These are phyloP conservation scores for Drosophila mulleri DNA, from an alignment of 2,888 invertebrate species.

Conservation along the genomic window DNA sequence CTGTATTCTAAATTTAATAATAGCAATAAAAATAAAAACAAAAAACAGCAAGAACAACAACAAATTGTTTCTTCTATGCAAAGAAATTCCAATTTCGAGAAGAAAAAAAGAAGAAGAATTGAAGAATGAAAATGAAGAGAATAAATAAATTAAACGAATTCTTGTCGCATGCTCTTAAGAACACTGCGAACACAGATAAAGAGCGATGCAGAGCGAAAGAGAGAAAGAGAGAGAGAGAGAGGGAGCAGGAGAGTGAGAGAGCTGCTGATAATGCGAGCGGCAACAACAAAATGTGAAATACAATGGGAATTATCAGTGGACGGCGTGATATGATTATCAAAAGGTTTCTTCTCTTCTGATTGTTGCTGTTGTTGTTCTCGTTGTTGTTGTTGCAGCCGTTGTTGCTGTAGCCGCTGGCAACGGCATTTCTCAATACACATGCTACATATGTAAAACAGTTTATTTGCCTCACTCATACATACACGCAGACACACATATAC, in stretches of 20 bases:
- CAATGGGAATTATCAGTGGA: conserved; percentile 78
- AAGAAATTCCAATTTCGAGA: conserved; percentile 41
- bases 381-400: conserved; percentile 31
- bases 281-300: conserved; percentile 58
- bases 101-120: neutral
- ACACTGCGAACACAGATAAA: conserved; percentile 13
- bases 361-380: conserved; percentile 9
- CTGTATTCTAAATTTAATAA: conserved; percentile 65
- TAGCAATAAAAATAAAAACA: conserved; percentile 19
- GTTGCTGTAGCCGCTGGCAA: conserved; percentile 44
- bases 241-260: conserved; percentile 16
- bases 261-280: conserved; percentile 60
- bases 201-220: conserved; percentile 14
- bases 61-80: conserved; percentile 40
- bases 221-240: conserved; percentile 4
- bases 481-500: neutral
- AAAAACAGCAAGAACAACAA: conserved; percentile 10
- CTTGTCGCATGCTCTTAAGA: conserved; percentile 21
- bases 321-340: conserved; percentile 81
- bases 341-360: conserved; percentile 62
- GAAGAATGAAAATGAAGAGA: conserved; percentile 4
- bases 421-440: conserved; percentile 65
- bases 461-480: conserved; percentile 44
- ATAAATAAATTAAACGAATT: conserved; percentile 23
- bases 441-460: conserved; percentile 53